Conservation (phyloP, 1,140 invertebrate genomes). For the Platyura marginata region DNA sequence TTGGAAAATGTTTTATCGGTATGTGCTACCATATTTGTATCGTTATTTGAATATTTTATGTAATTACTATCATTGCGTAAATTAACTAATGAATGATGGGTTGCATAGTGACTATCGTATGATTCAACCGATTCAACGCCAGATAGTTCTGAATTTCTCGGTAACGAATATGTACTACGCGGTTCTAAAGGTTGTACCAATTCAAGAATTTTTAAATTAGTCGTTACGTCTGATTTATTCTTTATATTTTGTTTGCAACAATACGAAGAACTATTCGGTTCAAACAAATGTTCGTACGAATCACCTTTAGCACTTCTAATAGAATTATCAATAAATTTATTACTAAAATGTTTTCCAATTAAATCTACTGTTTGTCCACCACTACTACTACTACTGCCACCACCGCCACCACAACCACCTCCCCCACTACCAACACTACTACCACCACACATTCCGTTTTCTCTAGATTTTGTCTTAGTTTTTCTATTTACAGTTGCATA, state of each 20-base stretch:
- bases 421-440: not conserved
- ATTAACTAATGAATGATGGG: constrained; percentile 19
- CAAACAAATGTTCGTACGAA: not conserved
- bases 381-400: not conserved
- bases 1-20: not conserved
- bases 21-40: not conserved
- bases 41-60: not conserved
- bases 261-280: too few species aligned
- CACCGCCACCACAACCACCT: not conserved
- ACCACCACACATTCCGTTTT: constrained; percentile 4
- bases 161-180: constrained; percentile 17
- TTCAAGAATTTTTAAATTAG: not conserved
- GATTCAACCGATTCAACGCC: constrained; percentile 23
- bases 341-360: constrained; percentile 15
- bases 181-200: not conserved
- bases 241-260: too few species aligned
- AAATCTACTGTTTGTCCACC: not conserved
- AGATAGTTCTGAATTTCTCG: constrained; percentile 20
- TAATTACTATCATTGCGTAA: constrained; percentile 5
- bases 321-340: constrained; percentile 22
- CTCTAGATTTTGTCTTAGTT: constrained; percentile 19
- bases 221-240: not conserved
- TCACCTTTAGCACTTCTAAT: constrained; percentile 6
- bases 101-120: constrained; percentile 23
- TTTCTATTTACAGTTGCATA: constrained; percentile 24